Base-by-base conservation (phyloP, 2,113 vertebrate genomes). In the Garra rufa region DNA sequence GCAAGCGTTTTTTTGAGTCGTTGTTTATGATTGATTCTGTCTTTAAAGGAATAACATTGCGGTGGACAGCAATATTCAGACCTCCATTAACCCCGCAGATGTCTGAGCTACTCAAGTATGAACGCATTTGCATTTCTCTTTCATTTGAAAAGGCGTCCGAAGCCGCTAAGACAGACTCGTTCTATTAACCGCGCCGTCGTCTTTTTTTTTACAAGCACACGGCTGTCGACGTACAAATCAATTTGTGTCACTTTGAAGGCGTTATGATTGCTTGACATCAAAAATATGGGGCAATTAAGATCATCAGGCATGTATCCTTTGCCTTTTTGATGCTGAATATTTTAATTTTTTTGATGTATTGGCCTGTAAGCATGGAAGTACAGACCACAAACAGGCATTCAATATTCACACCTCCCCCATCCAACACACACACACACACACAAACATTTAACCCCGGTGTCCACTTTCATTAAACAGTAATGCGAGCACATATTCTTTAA, bases 181-280 rank as follows among this genome's bases (percentile, higher is more conserved):
- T 87, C 86, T 81, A 83, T 87, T 83, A 85, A 78, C 34, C 73
- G 46, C 81, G 83, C 55, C 65, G 65, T 52, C 67, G 15, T 13
- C 8, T 50, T 55, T 55, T 46, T n/a, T 9, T 65, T 34, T 5
- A 81, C 81, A 85, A 79, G 9, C 34, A 71, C 59, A 10, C 87
- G 86, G 88, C 87, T 44, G 81, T 86, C 91, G 93, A 93, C 91
- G 93, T 93, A 94, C 90, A 90, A 93, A 91, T 91, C 88, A 87
- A 90, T 89, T 91, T 90, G 92, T 90, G 93, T 93, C 89, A 92
- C 88, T 92, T 89, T 88, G 90, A 94, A 89, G 93, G 91, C 90
- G 89, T 88, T 85, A 82, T 93, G 93, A 93, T 93, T 94, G 92
- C 92, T 88, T 90, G 89, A 92, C 92, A 93, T 94, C 92, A 92